Percentiles rank a stretch among this genome's conserved stretches.
phyloP scores from a whole-genome alignment of 2,888 invertebrate species.

The Cryptops parisi region DNA sequence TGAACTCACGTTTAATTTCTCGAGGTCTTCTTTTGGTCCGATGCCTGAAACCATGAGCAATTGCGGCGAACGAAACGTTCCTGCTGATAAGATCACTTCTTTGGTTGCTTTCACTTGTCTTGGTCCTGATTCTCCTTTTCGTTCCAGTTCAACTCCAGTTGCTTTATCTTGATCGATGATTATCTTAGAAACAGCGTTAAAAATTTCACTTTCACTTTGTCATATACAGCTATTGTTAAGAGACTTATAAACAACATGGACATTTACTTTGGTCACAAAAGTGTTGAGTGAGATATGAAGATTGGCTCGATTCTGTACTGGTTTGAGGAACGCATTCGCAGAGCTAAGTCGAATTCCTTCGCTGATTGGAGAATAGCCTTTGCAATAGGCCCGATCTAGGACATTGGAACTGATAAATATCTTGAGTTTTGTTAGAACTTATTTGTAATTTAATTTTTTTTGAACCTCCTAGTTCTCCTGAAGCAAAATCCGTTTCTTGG shows the following conservation, averaged over 20 bases:
- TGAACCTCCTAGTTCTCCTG: too few relatives aligned
- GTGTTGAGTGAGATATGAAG: neutral
- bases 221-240: neutral
- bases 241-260: neutral
- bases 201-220: neutral
- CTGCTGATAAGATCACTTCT: constrained; percentile 4
- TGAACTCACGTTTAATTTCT: neutral
- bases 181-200: neutral
- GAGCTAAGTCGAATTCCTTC: neutral
- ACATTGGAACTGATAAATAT: too few relatives aligned
- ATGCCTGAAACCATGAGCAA: neutral
- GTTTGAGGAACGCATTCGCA: neutral
- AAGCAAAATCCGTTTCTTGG: too few relatives aligned
- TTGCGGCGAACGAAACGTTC: neutral
- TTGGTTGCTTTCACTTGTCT: neutral
- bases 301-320: neutral
- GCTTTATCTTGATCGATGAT: neutral
- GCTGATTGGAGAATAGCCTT: neutral
- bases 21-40: neutral
- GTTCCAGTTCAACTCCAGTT: neutral
- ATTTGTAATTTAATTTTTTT: too few relatives aligned
- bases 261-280: neutral
- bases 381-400: too few relatives aligned
- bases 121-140: neutral
- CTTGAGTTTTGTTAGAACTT: too few relatives aligned